Evolutionary conservation across 1,140 invertebrate species (phyloP).

Genomic region (Leucophenga varia): DNA sequence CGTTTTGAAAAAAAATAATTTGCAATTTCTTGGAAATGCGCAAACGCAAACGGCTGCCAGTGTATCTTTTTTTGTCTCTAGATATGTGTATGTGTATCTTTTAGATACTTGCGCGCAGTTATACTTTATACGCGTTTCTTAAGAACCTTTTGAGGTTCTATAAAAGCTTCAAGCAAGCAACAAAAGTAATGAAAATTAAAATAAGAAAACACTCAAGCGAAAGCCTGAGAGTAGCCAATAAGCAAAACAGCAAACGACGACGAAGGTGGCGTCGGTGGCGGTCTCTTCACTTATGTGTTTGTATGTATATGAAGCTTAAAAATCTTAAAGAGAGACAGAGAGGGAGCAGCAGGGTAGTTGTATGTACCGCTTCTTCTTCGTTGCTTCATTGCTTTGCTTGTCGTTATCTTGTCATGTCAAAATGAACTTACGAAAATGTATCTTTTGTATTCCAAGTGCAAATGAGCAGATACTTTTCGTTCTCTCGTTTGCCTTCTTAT

Average conservation of each 20-base stretch:
- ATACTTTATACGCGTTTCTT: conserved; percentile 28
- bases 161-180: background rate
- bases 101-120: no score
- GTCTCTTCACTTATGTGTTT: no score
- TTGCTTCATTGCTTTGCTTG: conserved; percentile 43
- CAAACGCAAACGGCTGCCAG: no score
- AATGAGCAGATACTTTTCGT: conserved; percentile 38
- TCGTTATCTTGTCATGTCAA: conserved; percentile 56
- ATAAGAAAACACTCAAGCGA: conserved; percentile 47
- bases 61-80: no score
- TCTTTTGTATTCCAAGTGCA: conserved; percentile 54
- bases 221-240: conserved; percentile 47
- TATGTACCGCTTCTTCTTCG: conserved; percentile 13
- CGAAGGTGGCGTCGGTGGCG: no score
- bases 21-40: conserved; percentile 54
- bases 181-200: conserved; percentile 48
- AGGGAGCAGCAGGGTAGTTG: no score
- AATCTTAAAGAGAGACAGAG: no score
- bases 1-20: conserved; percentile 55
- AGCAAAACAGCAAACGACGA: conserved; percentile 39
- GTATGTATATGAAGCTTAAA: no score
- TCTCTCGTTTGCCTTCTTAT: conserved; percentile 31
- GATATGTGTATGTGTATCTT: no score
- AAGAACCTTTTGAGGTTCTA: conserved; percentile 36
- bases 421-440: conserved; percentile 55